Base-by-base conservation (phyloP, 1,140 invertebrate genomes). In the Eupeodes corollae region DNA sequence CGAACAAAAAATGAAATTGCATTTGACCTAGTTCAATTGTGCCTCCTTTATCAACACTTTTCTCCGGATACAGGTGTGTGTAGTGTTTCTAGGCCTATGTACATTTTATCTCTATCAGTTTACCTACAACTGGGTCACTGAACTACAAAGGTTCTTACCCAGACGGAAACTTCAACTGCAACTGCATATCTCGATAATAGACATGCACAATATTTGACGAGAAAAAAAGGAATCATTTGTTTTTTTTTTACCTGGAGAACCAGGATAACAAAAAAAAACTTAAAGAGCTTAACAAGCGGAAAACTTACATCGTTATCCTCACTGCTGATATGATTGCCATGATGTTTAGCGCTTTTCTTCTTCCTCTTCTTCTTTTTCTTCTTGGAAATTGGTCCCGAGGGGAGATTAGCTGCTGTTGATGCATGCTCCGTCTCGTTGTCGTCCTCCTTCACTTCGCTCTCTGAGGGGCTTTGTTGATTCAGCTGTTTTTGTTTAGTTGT, bases 391-490 rank as follows among this genome's bases (percentile, higher is more conserved):
- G 45, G 55, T 6, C 53, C 35, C 12, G 68, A 61, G 32, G 68
- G 65, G 49, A 76, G 54, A 45, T 71, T 66, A 42, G 54, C 52
- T 13, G 71, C 72, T 19, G 73, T 68, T 30, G 73, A 72, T 2
- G 71, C 70, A 35, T 75, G 72, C 53, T 78, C 74, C 14, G 77
- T 79, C 59, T 79, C 78, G 59, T 82, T 79, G 56, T 82, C 80
- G 59, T 80, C 79, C 56, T 83, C 80, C 62, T 82, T 81, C 5
- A 80, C 79, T 62, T 81, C 79, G 52, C 78, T 82, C 58, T 83
- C 81, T 10, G 77, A 79, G 51, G 75, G 69, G 33, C 76, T 77
- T 52, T 75, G 71, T 53, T 67, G 64, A 59, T 79, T 77, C 48
- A 80, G 61, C 79, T 62, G 48, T 39, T 44, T 47, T 13, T 47